Evolutionary conservation across 2,888 invertebrate species (phyloP).

Genomic region (Campaea margaritaria): DNA sequence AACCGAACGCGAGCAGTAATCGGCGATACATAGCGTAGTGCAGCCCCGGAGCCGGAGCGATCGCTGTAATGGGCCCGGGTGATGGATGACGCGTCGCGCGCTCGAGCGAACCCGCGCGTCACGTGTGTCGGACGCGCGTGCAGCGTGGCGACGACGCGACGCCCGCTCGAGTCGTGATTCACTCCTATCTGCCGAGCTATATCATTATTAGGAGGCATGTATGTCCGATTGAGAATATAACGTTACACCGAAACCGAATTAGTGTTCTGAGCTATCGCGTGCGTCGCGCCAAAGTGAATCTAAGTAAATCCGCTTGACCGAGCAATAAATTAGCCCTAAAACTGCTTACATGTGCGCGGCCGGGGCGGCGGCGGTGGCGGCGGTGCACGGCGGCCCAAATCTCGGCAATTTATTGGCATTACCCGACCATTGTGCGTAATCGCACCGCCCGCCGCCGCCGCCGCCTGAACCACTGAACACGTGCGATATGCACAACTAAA

Average conservation of each 20-base stretch:
- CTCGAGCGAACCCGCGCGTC: too few relatives aligned
- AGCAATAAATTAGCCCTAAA: constrained; percentile 11
- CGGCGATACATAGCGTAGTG: neutral
- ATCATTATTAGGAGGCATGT: too few relatives aligned
- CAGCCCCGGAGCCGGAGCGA: neutral
- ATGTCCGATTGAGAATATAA: neutral
- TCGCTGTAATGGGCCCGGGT: constrained; percentile 21
- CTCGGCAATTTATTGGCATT: constrained; percentile 18
- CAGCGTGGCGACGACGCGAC: too few relatives aligned
- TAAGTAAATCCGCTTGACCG: constrained; percentile 9
- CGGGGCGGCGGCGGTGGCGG: constrained; percentile 4
- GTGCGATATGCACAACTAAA: constrained; percentile 18
- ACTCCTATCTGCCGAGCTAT: too few relatives aligned
- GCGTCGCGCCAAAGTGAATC: neutral
- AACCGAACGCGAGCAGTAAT: constrained; percentile 7
- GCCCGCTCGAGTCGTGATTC: too few relatives aligned
- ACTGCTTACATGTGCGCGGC: constrained; percentile 7
- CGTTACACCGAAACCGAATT: neutral
- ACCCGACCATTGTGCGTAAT: constrained; percentile 22
- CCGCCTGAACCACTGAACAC: constrained; percentile 23
- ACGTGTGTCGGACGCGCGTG: too few relatives aligned
- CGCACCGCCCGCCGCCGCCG: constrained; percentile 5
- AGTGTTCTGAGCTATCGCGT: neutral
- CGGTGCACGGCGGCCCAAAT: constrained; percentile 1
- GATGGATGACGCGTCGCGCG: constrained; percentile 29